phyloP scores from a whole-genome alignment of 2,888 invertebrate genomes.

The Syritta pipiens region DNA sequence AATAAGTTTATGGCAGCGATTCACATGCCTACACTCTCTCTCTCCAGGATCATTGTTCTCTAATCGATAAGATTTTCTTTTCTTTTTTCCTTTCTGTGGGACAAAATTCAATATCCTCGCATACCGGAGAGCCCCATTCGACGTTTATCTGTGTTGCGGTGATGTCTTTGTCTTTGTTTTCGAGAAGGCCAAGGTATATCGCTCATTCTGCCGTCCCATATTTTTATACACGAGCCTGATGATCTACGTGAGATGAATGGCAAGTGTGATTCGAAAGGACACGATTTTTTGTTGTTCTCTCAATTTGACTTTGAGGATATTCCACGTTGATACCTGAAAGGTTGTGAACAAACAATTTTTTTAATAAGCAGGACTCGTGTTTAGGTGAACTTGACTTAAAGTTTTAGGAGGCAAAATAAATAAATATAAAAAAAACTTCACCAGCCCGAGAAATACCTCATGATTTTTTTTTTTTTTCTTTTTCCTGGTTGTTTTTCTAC shows the following conservation, averaged over 20 bases:
- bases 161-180: background rate
- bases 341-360: conserved; percentile 22
- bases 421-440: background rate
- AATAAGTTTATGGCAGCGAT: no score
- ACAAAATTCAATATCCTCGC: conserved; percentile 25
- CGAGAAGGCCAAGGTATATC: background rate
- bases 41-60: no score
- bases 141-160: background rate
- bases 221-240: conserved; percentile 21
- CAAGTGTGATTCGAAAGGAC: background rate
- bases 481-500: background rate
- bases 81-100: background rate
- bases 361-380: conserved; percentile 9
- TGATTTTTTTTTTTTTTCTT: background rate
- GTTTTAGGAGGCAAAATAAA: background rate
- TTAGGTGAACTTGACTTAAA: background rate
- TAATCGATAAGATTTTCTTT: background rate
- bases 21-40: no score
- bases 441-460: background rate
- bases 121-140: background rate
- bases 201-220: background rate
- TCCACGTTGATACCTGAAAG: conserved; percentile 21
- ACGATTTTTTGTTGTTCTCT: conserved; percentile 9
- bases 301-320: conserved; percentile 15
- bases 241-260: conserved; percentile 41